A percentile compares a stretch with the other conserved stretches of the same genome.
Conservation (phyloP, 2,888 invertebrate genomes). For the Patella pellucida region DNA sequence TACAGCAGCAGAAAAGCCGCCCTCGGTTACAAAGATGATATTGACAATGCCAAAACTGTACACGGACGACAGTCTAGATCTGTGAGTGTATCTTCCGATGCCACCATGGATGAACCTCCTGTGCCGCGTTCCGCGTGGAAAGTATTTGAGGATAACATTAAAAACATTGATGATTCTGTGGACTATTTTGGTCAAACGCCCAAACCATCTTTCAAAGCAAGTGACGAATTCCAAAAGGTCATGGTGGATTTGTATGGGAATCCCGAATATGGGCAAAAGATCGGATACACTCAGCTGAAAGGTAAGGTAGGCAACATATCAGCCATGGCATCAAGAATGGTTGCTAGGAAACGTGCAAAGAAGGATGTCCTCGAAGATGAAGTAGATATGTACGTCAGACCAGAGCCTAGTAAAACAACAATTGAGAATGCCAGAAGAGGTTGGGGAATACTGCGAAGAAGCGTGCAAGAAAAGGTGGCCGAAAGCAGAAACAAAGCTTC, state of each 20-base stretch:
- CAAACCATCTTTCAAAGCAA: conserved; percentile 49
- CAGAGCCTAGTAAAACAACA: conserved; percentile 18
- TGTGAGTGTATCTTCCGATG: not conserved
- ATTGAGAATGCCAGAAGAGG: conserved; percentile 42
- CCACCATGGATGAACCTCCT: not conserved
- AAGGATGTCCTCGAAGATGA: conserved; percentile 18
- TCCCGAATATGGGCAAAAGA: conserved; percentile 40
- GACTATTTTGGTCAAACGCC: conserved; percentile 41
- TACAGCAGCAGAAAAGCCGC: no score
- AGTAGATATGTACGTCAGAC: conserved; percentile 37
- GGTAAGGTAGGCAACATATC: not conserved
- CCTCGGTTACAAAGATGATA: not conserved
- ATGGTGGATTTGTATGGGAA: conserved; percentile 56
- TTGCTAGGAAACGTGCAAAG: conserved; percentile 17
- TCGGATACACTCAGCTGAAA: conserved; percentile 14
- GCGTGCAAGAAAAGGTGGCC: conserved; percentile 50
- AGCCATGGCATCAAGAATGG: not conserved
- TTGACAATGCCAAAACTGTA: not conserved
- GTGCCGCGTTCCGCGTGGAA: conserved; percentile 35
- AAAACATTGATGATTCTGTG: conserved; percentile 45
- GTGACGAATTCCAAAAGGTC: conserved; percentile 52
- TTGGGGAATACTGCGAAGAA: conserved; percentile 52
- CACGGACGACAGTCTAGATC: not conserved
- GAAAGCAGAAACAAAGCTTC: conserved; percentile 46
- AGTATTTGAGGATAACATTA: conserved; percentile 47